Evolutionary conservation across 2,888 invertebrate species (phyloP), one percentile per base, ranked within the genome.

Genomic region (Stenolophus ochropezus): DNA sequence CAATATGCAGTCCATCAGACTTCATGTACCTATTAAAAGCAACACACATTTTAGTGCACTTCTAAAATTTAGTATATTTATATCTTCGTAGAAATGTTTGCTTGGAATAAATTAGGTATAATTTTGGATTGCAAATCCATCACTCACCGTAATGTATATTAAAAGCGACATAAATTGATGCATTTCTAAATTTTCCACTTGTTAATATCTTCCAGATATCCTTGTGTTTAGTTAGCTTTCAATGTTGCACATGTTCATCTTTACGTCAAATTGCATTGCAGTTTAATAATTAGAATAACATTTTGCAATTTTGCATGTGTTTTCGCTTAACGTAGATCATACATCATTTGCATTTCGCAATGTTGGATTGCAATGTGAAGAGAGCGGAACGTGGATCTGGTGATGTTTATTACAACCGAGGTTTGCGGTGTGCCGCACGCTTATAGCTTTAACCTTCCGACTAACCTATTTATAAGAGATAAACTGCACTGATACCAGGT

Each of bases 381-480:
- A 14, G 25, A 61, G 61, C 61, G 61, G 61, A 25, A 56, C 21
- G 56, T 20, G 21, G n/a, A 20, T 56, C 11, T 11, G 61, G 11
- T 25, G 25, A n/a, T 23, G 25, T 61, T 61, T 61, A 61, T 61
- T 61, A 23, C 23, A 14, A 1, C 2, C 6, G 18, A 20, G 56
- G 61, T 23, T 61, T 25, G 61, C 21, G 25, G 61, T 61, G 25
- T 14, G 61, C 25, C 61, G 61, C 61, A 23, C 23, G 8, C n/a
- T 56, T 20, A 11, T 42, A 4, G 61, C 14, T 25, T 61, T 61
- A 61, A 61, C 61, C 61, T 61, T 61, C 61, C 25, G 11, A 61
- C 61, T 61, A 61, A 61, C 61, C 61, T 61, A 61, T 61, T 61
- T 61, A 61, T 23, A 25, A 4, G 23, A 61, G 61, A 61, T 61